Evolutionary conservation across 2,113 vertebrate genomes (phyloP), one percentile per base, ranked within the genome.

Genomic region (Thamnophis sirtalis): DNA sequence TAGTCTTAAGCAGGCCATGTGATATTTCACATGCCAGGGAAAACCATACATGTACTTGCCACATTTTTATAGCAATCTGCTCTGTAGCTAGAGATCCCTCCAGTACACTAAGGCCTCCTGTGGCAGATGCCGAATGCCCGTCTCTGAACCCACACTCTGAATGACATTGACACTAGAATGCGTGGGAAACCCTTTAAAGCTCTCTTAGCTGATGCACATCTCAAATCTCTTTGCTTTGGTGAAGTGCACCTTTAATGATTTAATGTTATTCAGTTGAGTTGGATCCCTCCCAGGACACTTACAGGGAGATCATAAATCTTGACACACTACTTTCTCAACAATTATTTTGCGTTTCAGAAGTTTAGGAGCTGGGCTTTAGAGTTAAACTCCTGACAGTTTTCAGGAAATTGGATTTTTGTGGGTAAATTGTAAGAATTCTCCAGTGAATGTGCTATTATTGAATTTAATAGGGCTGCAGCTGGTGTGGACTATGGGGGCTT

Each of bases 401-500:
- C 92, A 93, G 92, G 89, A 96, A 93, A 95, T 86, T 94, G 91
- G 93, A 91, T 89, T 95, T 96, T 92, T 94, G 91, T 92, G 85
- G 93, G 88, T 95, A 94, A 95, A 94, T 95, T 93, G n/a, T 58
- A 93, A 89, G 84, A 93, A 89, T 93, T 94, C 90, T 94, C 94
- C 54, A 89, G 60, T 60, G 92, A 94, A 56, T n/a, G 38, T 73
- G 55, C 90, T 94, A 95, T 93, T 80, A 54, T 91, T 93, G 84
- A 91, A 51, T 86, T 96, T 96, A 96, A 95, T 96, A 94, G 94
- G 92, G 92, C 92, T 94, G 95, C 93, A 94, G 94, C 94, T 96
- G 95, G 93, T 63, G 63, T 51, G 90, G 80, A 50, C 90, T 93
- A 24, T 53, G 73, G 91, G 80, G 56, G 86, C 73, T n/a, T 87